Conservation (phyloP, 2,113 vertebrate genomes). For the Aplodontia rufa region DNA sequence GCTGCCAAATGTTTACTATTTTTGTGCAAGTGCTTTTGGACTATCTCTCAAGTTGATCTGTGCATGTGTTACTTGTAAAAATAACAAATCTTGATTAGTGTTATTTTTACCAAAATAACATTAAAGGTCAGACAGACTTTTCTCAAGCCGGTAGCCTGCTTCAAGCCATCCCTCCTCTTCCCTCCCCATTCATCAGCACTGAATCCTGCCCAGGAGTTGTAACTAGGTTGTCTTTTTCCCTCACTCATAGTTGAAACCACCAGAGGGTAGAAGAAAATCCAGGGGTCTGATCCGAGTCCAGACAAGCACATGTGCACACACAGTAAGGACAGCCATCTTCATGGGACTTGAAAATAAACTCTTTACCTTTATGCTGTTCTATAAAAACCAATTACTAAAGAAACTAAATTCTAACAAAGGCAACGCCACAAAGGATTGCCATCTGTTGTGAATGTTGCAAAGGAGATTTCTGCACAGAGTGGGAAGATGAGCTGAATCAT, state of each 20-base stretch:
- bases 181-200: neutral
- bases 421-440: neutral
- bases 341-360: constrained; percentile 15
- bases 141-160: neutral
- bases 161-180: neutral
- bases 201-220: neutral
- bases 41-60: neutral
- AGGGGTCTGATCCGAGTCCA: neutral
- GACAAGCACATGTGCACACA: neutral
- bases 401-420: constrained; percentile 32
- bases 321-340: neutral
- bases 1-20: neutral
- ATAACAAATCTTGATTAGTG: neutral
- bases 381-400: constrained; percentile 24
- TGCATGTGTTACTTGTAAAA: neutral
- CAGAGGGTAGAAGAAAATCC: neutral
- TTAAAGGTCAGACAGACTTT: neutral
- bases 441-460: neutral
- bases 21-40: neutral
- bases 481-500: neutral
- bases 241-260: neutral
- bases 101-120: neutral
- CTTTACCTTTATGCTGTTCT: neutral
- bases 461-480: neutral
- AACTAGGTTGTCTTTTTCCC: neutral